Conservation (phyloP, 1,140 invertebrate genomes). For the Saxidomus purpurata region DNA sequence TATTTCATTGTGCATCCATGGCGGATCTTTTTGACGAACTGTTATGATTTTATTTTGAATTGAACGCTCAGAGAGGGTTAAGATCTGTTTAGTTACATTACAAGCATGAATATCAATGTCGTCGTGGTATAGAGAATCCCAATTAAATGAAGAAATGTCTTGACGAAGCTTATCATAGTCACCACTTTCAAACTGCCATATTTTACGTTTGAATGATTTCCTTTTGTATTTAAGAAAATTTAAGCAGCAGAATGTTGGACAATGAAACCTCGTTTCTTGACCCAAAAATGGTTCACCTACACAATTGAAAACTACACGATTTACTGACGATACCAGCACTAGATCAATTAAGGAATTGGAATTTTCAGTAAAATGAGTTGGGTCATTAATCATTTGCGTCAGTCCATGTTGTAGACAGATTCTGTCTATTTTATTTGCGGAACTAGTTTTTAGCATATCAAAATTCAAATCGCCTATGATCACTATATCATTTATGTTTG, state of each 20-base stretch:
- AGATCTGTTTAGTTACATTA: background rate
- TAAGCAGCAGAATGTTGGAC: constrained; percentile 9
- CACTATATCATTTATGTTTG: background rate
- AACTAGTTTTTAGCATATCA: background rate
- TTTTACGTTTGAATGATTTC: background rate
- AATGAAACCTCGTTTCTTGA: constrained; percentile 1
- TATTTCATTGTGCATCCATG: no score
- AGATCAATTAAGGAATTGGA: background rate
- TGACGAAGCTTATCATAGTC: background rate
- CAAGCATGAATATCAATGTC: constrained; percentile 4
- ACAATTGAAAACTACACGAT: background rate
- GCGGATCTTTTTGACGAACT: background rate
- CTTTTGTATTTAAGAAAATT: background rate
- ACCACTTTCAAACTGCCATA: constrained; percentile 10
- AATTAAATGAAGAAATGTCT: background rate
- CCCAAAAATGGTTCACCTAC: constrained; percentile 23
- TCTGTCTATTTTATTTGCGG: background rate
- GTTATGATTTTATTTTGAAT: background rate
- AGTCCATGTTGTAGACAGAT: background rate
- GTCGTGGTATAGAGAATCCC: background rate
- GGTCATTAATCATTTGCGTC: background rate
- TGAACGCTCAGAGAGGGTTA: no score
- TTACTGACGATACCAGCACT: background rate
- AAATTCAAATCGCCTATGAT: background rate
- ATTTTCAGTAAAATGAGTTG: background rate